These are phyloP conservation scores for Panthera uncia DNA, from an alignment of 2,113 vertebrate species.

Conservation along the genomic window DNA sequence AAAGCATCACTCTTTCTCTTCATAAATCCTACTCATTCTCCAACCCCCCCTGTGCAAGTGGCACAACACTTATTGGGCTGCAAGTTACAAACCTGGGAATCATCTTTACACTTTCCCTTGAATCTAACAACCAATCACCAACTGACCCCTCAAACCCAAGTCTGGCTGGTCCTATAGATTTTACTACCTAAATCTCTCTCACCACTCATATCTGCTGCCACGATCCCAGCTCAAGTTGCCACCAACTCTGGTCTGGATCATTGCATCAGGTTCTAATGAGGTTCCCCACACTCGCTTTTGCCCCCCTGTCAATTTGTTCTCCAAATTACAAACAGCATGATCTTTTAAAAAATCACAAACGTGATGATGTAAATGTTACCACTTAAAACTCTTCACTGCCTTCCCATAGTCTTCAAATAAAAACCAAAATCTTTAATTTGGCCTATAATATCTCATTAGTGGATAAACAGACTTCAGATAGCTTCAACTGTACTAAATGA, in stretches of 20 bases:
- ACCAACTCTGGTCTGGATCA: background rate
- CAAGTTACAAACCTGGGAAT: background rate
- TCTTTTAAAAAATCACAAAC: slow-evolving; percentile 29
- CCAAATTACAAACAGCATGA: background rate
- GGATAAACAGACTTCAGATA: background rate
- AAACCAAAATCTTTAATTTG: background rate
- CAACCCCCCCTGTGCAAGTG: background rate
- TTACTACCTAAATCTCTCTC: background rate
- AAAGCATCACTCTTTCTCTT: background rate
- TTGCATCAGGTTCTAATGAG: background rate
- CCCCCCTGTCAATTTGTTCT: background rate
- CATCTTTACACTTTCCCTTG: background rate
- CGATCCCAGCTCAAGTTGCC: background rate
- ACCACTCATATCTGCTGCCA: background rate
- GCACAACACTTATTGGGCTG: background rate
- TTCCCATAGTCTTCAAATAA: background rate
- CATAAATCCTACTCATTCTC: background rate
- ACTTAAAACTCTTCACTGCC: background rate
- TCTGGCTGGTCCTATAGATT: background rate
- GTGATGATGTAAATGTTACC: background rate
- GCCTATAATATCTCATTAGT: background rate
- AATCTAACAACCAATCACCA: background rate
- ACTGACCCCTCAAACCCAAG: background rate
- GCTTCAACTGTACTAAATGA: background rate
- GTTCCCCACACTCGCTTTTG: background rate